phyloP scores from a whole-genome alignment of 1,140 invertebrate genomes.

The Listronotus bonariensis region DNA sequence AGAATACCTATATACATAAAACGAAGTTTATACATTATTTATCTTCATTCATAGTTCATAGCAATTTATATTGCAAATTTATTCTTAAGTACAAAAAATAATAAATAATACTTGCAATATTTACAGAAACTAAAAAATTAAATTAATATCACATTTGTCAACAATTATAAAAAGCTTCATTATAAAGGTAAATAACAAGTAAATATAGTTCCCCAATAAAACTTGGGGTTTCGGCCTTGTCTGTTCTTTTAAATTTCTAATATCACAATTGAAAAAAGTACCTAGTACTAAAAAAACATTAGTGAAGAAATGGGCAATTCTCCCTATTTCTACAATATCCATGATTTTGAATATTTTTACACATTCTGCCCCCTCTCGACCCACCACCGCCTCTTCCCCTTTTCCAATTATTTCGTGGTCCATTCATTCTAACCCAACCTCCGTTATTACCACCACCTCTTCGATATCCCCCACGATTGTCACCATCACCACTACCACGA shows the following conservation, averaged over 20 bases:
- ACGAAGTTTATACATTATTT: no score
- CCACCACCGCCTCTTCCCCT: slow-evolving; percentile 58
- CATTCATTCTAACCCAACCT: slow-evolving; percentile 34
- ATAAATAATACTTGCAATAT: no score
- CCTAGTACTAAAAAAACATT: slow-evolving; percentile 1
- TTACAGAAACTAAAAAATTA: no score
- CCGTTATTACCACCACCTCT: slow-evolving; percentile 46
- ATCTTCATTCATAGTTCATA: no score
- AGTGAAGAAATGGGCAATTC: slow-evolving; percentile 75
- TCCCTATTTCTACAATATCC: slow-evolving; percentile 77
- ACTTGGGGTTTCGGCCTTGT: no score
- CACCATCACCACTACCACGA: slow-evolving; percentile 29
- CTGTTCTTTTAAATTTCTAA: not conserved
- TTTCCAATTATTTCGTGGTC: slow-evolving; percentile 56
- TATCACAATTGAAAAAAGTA: slow-evolving; percentile 11
- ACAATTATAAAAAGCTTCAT: no score
- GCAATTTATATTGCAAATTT: no score
- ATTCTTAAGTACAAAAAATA: no score
- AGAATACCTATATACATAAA: no score
- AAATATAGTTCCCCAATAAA: no score
- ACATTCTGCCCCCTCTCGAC: slow-evolving; percentile 62
- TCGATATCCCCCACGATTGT: slow-evolving; percentile 51
- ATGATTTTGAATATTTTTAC: slow-evolving; percentile 75
- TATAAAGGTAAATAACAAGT: no score
- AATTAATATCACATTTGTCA: no score